Evolutionary conservation across 2,888 invertebrate species (phyloP), one percentile per base, ranked within the genome.

Genomic region (Nasonovia ribisnigri): DNA sequence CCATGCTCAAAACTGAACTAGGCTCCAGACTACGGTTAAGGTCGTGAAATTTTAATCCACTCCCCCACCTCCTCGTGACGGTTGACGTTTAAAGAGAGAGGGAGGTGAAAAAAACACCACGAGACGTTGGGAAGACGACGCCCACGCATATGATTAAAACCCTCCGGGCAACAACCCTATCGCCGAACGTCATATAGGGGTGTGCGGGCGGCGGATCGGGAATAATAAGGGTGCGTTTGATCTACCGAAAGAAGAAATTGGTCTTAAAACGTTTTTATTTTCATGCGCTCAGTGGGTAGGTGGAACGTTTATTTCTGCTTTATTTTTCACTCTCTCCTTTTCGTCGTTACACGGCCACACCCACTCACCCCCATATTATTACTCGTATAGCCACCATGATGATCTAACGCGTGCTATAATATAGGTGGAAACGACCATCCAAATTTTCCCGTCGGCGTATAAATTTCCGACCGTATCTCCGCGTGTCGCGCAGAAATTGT

Each of bases 1-100:
- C 93, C 93, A 93, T 93, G 93, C 93, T 93, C 93, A 51, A 93
- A 84, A 93, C 93, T 93, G 77, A 84, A 93, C 93, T 89, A 36
- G 24, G n/a, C 13, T 54, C 20, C 36, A 20, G 48, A 51, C 42
- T 77, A 29, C 87, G 87, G 87, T 67, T 4, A 51, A 54, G 42
- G 24, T 88, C n/a, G 29, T 43, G 51, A 43, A 77, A 88, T 92
- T 92, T 87, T 54, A 46, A 51, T 88, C 84, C 43, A 88, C 67
- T 92, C 92, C 88, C 87, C 92, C 92, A 92, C 88, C n/a, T 77
- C 67, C 42, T 42, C 1, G 57, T 20, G 26, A 36, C 24, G 42
- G 16, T 36, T 42, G 51, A 26, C 46, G 36, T 29, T 48, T 57
- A 29, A 43, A 84, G 36, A 42, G 54, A 43, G 77, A 51, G 43